phyloP scores from a whole-genome alignment of 1,140 invertebrate genomes.

The Microplitis mediator region DNA sequence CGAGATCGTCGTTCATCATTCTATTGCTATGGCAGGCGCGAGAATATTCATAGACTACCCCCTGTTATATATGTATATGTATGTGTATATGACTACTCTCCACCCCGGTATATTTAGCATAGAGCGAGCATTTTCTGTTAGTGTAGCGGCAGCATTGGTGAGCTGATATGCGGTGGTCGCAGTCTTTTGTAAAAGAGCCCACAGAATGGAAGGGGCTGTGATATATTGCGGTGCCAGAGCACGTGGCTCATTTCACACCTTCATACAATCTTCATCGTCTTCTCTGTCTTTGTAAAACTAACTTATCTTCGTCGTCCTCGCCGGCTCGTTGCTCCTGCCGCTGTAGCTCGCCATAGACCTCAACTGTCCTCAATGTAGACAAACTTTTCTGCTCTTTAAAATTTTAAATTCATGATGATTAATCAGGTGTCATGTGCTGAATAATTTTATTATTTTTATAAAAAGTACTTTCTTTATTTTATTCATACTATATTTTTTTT shows the following conservation, averaged over 20 bases:
- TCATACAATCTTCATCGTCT: slow-evolving; percentile 46
- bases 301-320: slow-evolving; percentile 40
- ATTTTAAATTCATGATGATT: too few species aligned
- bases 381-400: too few species aligned
- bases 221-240: slow-evolving; percentile 50
- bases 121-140: neutral
- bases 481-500: too few species aligned
- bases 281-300: slow-evolving; percentile 35
- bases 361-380: too few species aligned
- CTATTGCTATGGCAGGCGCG: slow-evolving; percentile 42
- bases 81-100: neutral
- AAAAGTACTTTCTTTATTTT: too few species aligned
- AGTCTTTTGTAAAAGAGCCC: neutral
- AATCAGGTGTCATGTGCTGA: too few species aligned
- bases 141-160: neutral
- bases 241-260: slow-evolving; percentile 55
- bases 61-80: neutral
- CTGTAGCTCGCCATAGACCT: too few species aligned
- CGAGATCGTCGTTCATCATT: slow-evolving; percentile 55
- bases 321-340: neutral
- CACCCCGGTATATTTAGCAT: neutral
- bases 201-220: slow-evolving; percentile 40
- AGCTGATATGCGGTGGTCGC: neutral
- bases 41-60: slow-evolving; percentile 58
- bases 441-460: too few species aligned